Conservation (phyloP, 2,888 invertebrate species). For the Onchidella celtica region DNA sequence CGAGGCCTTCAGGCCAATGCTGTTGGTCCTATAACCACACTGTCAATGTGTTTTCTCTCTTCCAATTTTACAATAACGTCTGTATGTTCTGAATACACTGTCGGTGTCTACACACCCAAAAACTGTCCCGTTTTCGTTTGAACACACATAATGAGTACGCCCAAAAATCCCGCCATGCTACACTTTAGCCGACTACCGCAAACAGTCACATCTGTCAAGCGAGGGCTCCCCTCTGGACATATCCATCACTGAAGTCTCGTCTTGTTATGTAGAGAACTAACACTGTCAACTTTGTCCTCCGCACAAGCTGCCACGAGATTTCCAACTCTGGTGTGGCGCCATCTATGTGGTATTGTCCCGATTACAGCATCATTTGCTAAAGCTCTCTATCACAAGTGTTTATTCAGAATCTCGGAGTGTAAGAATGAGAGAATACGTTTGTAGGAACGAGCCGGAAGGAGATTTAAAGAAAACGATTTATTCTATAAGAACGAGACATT, state of each 20-base stretch:
- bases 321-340: not conserved
- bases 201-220: not conserved
- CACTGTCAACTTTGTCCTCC: not conserved
- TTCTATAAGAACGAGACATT: no score
- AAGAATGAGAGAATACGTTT: no score
- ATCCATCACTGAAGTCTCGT: not conserved
- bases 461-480: no score
- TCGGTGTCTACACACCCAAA: no score
- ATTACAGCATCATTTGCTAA: not conserved
- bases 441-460: not conserved
- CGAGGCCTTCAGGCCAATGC: no score
- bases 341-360: not conserved
- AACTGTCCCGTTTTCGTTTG: no score
- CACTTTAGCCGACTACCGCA: not conserved
- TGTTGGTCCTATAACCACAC: no score
- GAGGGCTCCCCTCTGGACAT: not conserved
- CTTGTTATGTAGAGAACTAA: not conserved
- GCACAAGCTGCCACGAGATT: not conserved
- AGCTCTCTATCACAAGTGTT: not conserved
- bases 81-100: no score
- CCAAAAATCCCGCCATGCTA: no score
- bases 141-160: no score
- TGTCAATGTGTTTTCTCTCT: no score
- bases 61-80: no score
- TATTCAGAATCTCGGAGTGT: not conserved